A percentile compares a stretch with the other conserved stretches of the same genome.
Conservation (phyloP, 2,888 invertebrate species). For the Phasia obesa region DNA sequence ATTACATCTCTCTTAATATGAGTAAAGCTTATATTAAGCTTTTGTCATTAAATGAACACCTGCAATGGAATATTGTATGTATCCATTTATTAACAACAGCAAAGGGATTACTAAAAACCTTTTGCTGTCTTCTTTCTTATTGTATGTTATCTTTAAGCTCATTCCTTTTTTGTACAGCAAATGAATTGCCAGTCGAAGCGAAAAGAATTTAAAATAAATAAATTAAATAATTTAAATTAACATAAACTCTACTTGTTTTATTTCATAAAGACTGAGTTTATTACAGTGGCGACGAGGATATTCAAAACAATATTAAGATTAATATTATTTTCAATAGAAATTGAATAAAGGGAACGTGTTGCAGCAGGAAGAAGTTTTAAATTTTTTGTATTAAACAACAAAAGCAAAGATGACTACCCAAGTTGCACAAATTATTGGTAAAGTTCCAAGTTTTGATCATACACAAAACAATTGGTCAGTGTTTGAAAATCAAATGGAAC, state of each 20-base stretch:
- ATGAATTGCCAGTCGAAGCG: not conserved
- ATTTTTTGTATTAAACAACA: slow-evolving; percentile 6
- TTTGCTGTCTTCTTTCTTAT: not conserved
- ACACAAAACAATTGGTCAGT: slow-evolving; percentile 57
- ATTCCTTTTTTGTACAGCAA: slow-evolving; percentile 1
- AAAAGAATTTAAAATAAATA: too few relatives aligned
- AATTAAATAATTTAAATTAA: not conserved
- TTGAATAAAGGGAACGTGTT: slow-evolving; percentile 1
- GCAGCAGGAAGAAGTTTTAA: slow-evolving; percentile 9
- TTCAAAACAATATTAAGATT: slow-evolving; percentile 1
- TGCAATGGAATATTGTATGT: slow-evolving; percentile 5
- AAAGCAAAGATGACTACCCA: slow-evolving; percentile 8
- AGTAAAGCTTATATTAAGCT: too few relatives aligned
- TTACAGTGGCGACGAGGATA: slow-evolving; percentile 60
- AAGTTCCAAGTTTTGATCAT: slow-evolving; percentile 58
- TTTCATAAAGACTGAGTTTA: slow-evolving; percentile 4
- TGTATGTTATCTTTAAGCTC: not conserved
- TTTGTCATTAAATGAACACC: too few relatives aligned
- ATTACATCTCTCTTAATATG: too few relatives aligned
- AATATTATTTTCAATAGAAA: not conserved
- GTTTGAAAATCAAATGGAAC: slow-evolving; percentile 50
- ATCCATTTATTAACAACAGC: slow-evolving; percentile 5
- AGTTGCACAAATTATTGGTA: slow-evolving; percentile 38
- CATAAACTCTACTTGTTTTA: not conserved
- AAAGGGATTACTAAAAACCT: slow-evolving; percentile 1